Conservation (phyloP, 2,888 invertebrate species). For the Eupithecia tripunctaria region DNA sequence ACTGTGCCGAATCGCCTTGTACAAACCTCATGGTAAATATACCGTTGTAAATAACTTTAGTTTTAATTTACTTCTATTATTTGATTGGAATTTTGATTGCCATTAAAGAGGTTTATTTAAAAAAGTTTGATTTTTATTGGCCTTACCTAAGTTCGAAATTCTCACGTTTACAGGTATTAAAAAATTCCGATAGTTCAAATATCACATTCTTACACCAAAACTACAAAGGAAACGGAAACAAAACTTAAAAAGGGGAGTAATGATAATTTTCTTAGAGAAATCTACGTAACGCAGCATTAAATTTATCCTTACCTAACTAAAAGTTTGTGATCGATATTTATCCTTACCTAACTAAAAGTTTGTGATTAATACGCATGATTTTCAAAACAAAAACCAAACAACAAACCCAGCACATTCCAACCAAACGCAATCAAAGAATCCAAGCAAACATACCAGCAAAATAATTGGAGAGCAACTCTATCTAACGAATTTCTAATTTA, state of each 20-base stretch:
- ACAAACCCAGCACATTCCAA: too few relatives aligned
- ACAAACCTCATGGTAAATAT: too few relatives aligned
- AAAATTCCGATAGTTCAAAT: neutral
- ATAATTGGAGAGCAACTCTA: constrained; percentile 82
- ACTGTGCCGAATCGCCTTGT: too few relatives aligned
- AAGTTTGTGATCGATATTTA: neutral
- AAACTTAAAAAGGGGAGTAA: neutral
- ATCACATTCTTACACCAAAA: neutral
- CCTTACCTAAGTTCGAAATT: too few relatives aligned
- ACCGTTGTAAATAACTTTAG: too few relatives aligned
- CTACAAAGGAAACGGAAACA: neutral
- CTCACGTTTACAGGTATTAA: too few relatives aligned
- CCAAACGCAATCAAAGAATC: constrained; percentile 41
- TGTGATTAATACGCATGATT: neutral
- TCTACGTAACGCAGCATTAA: neutral
- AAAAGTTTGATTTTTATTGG: neutral
- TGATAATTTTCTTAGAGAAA: neutral
- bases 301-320: neutral
- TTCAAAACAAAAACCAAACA: neutral
- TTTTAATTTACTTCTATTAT: too few relatives aligned
- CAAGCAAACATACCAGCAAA: constrained; percentile 50
- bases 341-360: neutral
- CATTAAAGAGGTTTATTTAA: too few relatives aligned
- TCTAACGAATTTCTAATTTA: constrained; percentile 85
- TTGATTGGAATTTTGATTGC: too few relatives aligned